Conservation (phyloP, 2,797 vertebrate species). For the Liasis olivaceus region DNA sequence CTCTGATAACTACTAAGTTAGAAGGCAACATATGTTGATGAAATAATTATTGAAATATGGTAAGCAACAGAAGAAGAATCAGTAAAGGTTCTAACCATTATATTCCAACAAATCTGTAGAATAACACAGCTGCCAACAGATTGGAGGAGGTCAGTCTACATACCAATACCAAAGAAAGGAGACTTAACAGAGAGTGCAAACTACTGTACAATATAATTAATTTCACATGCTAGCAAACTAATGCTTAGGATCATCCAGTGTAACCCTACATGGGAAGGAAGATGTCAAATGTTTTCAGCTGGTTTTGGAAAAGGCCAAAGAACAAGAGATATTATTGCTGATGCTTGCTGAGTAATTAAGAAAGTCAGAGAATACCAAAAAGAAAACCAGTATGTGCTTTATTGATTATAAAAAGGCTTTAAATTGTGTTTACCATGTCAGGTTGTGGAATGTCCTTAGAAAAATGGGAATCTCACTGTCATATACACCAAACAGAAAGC, state of each 20-base stretch:
- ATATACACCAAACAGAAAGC: not conserved
- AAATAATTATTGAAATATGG: no score
- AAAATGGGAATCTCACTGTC: not conserved
- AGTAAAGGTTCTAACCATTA: no score
- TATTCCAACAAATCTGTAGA: no score
- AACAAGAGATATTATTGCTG: not conserved
- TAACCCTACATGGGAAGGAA: not conserved
- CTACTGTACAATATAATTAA: not conserved
- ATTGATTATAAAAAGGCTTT: not conserved
- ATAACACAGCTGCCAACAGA: no score
- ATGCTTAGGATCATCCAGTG: not conserved
- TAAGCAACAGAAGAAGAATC: no score
- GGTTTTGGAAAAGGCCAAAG: not conserved
- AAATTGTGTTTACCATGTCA: not conserved
- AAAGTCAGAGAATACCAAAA: not conserved
- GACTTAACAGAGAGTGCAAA: not conserved
- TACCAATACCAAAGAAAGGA: not conserved
- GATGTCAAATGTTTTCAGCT: not conserved
- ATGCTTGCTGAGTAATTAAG: not conserved
- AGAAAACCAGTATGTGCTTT: not conserved
- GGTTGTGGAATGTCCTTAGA: not conserved
- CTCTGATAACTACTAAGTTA: no score
- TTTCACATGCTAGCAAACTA: not conserved
- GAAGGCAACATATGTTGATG: no score
- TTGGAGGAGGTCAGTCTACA: no score